Percentiles rank a stretch among this genome's conserved stretches.
phyloP scores from a whole-genome alignment of 2,113 vertebrate species.

The Chionis minor region DNA sequence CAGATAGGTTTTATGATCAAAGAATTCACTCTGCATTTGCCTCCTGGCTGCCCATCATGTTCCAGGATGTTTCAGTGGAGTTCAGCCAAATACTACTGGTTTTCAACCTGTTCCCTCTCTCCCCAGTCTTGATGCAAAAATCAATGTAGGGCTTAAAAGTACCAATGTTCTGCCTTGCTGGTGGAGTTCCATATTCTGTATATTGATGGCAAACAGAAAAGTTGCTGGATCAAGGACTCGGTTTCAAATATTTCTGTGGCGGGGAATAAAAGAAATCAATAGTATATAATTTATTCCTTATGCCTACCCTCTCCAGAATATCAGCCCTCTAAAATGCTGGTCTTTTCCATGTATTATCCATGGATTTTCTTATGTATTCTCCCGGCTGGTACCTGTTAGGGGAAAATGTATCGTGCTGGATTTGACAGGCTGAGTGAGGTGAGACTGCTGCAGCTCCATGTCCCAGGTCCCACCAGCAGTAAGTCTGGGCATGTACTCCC shows the following conservation, averaged over 20 bases:
- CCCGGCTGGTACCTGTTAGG: neutral
- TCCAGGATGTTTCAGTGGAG: neutral
- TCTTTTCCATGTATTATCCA: neutral
- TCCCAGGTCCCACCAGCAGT: neutral
- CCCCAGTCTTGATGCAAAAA: neutral
- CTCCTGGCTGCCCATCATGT: neutral
- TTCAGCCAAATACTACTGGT: neutral
- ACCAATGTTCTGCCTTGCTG: neutral
- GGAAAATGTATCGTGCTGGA: accelerated
- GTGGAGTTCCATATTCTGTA: neutral
- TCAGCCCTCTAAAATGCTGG: neutral
- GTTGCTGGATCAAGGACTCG: neutral
- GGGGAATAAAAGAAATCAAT: neutral
- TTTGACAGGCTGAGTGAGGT: neutral
- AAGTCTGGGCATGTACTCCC: neutral
- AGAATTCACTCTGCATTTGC: neutral
- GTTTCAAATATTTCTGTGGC: neutral
- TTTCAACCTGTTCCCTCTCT: neutral
- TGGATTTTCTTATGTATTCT: neutral
- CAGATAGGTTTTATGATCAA: neutral
- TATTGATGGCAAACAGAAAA: neutral
- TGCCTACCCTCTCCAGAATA: neutral
- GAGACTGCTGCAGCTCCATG: neutral
- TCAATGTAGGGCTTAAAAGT: neutral
- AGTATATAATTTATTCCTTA: neutral